Conservation (phyloP, 2,888 invertebrate genomes). For the Tetropium fuscum region DNA sequence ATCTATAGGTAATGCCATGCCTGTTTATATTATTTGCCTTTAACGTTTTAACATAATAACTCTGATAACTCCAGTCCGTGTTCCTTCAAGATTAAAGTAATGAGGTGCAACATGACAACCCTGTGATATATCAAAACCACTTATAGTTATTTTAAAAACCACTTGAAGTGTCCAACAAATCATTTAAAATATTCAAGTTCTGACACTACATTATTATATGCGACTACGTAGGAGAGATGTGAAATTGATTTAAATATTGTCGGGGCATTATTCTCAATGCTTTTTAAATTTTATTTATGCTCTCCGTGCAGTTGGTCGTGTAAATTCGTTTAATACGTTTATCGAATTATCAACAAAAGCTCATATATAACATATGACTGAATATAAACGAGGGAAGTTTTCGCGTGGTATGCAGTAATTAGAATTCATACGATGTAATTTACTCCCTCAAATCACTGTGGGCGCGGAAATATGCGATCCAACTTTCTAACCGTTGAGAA, state of each 20-base stretch:
- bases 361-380: conserved; percentile 32
- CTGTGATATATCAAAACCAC: conserved; percentile 43
- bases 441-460: conserved; percentile 37
- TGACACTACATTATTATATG: conserved; percentile 38
- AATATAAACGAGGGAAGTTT: conserved; percentile 36
- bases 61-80: not conserved
- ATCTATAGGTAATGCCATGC: not conserved
- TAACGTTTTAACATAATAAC: conserved; percentile 9
- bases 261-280: conserved; percentile 16
- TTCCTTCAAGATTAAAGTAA: conserved; percentile 26
- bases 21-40: not conserved
- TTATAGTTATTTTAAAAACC: conserved; percentile 36
- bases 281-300: conserved; percentile 23
- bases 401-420: conserved; percentile 40
- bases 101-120: conserved; percentile 43
- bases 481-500: conserved; percentile 30
- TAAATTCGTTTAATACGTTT: conserved; percentile 22
- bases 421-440: conserved; percentile 42
- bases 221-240: conserved; percentile 37
- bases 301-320: conserved; percentile 6
- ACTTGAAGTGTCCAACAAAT: conserved; percentile 32
- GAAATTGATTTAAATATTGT: conserved; percentile 34
- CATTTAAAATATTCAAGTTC: conserved; percentile 34
- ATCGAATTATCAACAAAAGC: conserved; percentile 49
- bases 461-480: conserved; percentile 38